Evolutionary conservation across 2,113 vertebrate genomes (phyloP), one percentile per base, ranked within the genome.

Genomic region (Atractosteus spatula): DNA sequence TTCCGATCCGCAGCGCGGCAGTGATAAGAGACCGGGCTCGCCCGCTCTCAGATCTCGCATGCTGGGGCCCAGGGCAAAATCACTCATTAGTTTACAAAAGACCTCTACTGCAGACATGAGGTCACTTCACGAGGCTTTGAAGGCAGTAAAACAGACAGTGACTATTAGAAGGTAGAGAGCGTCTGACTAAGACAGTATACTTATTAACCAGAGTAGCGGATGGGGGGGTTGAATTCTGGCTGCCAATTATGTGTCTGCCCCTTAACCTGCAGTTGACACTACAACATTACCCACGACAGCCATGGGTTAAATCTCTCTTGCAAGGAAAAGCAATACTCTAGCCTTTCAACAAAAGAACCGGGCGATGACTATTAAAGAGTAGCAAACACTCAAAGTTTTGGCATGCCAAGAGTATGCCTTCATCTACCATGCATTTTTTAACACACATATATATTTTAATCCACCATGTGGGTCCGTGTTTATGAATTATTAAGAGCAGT

Each of bases 71-170:
- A 13, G 57, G 69, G 71, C 45, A 54, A 64, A 71, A 86, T 86
- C 86, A 88, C 83, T 88, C 86, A 88, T 84, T 85, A 83, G 85
- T 84, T 87, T 85, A 85, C 78, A 87, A 84, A 86, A 85, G 81
- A 80, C 71, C 78, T 82, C 80, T 72, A 77, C 80, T 78, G 81
- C 81, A 88, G 86, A 91, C 85, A 84, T 90, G 85, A 89, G 84
- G 87, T 90, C 86, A 90, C 81, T 79, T 12, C 3, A 73, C 59
- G 69, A 55, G 12, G 79, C 82, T 88, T 86, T 84, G 84, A 86
- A 86, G 84, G 70, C 75, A 42, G 68, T 80, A 76, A 89, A 83
- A 83, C 81, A 85, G 73, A 82, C 81, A 79, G 82, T 84, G 68
- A 55, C 85, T 86, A 84, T 82, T 82, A 87, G 82, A 85, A 87